Evolutionary conservation across 2,888 invertebrate genomes (phyloP), one percentile per base, ranked within the genome.

Genomic region (Nezara viridula): DNA sequence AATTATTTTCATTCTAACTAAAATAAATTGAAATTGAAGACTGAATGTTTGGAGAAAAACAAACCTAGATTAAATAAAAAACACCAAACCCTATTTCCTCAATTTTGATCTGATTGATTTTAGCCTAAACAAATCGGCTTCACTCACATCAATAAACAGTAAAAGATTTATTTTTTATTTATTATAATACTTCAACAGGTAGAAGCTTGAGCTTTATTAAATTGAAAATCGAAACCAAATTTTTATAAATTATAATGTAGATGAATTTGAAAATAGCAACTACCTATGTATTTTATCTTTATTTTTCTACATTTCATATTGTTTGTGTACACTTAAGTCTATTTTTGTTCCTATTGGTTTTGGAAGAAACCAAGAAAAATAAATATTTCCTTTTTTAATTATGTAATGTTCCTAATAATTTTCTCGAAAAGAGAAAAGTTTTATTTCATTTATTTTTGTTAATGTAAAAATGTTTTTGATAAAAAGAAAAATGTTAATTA

Each of bases 341-440:
- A 60, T 14, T 60, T 60, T 60, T 60, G 60, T 60, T 60, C 60
- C 60, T 60, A 60, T 27, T 60, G 60, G 27, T 60, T 60, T 60
- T 60, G 4, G 14, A 60, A 60, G 27, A 27, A 27, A 12, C 12
- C 12, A 14, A 60, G 27, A n/a, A n/a, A n/a, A n/a, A n/a, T n/a
- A n/a, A n/a, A 60, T 5, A 0, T 60, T 24, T 55, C 24, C 5
- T 21, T 52, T 52, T 24, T 52, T 24, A 52, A 16, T 19, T 52
- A 27, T 60, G n/a, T 27, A 60, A 60, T 60, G 60, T 60, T 60
- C 60, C 60, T 60, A 60, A 27, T 60, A 14, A 60, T 60, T 60
- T 27, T 60, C n/a, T 27, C 12, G 27, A 27, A 27, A n/a, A 14
- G 12, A 27, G 27, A 60, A 60, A 60, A 60, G n/a, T 60, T 60